These are phyloP conservation scores for Nylanderia fulva DNA, from an alignment of 1,140 invertebrate species.

Conservation along the genomic window DNA sequence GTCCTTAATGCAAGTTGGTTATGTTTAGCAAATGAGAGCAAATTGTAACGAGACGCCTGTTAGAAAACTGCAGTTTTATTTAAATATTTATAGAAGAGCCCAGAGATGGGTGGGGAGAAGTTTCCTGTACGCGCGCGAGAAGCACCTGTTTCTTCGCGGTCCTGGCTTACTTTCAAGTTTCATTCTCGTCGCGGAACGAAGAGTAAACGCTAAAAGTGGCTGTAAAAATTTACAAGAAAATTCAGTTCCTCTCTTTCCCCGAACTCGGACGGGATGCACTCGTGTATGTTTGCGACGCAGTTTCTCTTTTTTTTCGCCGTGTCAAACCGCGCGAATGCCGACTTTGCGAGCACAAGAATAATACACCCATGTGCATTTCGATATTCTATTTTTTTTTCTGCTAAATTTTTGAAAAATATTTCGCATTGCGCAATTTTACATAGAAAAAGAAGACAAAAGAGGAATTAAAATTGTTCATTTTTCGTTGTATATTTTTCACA, in stretches of 20 bases:
- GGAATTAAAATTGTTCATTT: not conserved
- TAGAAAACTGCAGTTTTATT: slow-evolving; percentile 53
- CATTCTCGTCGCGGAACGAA: slow-evolving; percentile 38
- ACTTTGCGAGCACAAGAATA: not conserved
- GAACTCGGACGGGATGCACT: not conserved
- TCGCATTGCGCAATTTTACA: not conserved
- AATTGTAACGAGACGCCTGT: slow-evolving; percentile 53
- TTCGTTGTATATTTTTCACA: no score
- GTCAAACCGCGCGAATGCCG: slow-evolving; percentile 30
- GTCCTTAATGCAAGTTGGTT: slow-evolving; percentile 43
- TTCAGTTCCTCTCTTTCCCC: slow-evolving; percentile 23
- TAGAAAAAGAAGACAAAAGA: not conserved
- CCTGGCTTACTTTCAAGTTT: slow-evolving; percentile 32
- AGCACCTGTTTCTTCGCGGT: slow-evolving; percentile 46
- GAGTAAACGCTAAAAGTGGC: slow-evolving; percentile 55
- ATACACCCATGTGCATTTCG: not conserved
- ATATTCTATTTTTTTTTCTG: not conserved
- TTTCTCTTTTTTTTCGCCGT: not conserved
- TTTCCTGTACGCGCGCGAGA: slow-evolving; percentile 12
- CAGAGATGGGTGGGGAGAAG: not conserved
- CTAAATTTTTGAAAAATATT: not conserved
- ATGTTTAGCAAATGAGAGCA: slow-evolving; percentile 44
- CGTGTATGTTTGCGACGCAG: not conserved
- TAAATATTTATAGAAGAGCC: slow-evolving; percentile 53
- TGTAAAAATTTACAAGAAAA: slow-evolving; percentile 52